Evolutionary conservation across 2,888 invertebrate species (phyloP).

Genomic region (Limnephilus marmoratus): DNA sequence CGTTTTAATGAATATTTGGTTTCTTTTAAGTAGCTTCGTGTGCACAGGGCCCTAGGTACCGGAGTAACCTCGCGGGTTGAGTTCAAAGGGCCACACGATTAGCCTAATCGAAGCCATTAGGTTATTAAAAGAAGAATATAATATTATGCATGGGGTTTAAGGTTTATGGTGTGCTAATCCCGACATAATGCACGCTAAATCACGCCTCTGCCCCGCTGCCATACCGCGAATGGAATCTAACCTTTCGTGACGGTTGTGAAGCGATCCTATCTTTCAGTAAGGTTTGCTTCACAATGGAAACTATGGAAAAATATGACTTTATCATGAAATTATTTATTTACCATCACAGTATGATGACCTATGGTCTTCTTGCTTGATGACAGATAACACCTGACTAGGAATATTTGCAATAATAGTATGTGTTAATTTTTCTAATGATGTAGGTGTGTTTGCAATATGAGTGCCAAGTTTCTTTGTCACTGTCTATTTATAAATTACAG

Average conservation of each 20-base stretch:
- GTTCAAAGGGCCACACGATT: not conserved
- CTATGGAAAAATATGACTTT: not conserved
- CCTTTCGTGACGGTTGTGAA: not conserved
- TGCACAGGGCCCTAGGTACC: not conserved
- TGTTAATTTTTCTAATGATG: no score
- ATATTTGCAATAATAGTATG: no score
- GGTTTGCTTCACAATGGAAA: not conserved
- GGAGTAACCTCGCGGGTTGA: not conserved
- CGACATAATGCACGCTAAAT: not conserved
- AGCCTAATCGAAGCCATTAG: not conserved
- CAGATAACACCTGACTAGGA: not conserved
- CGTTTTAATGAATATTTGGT: no score
- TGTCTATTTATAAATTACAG: no score
- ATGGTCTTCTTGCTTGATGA: not conserved
- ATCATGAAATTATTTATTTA: not conserved
- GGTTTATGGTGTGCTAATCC: conserved; percentile 2
- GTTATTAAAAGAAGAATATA: not conserved
- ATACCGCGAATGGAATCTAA: not conserved
- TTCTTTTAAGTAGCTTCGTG: no score
- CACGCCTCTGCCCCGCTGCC: not conserved
- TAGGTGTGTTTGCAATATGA: no score
- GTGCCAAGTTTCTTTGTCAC: no score
- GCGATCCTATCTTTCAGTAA: not conserved
- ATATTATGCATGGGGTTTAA: not conserved
- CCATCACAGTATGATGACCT: no score